These are phyloP conservation scores for Smittia sp. DNA, from an alignment of 2,888 invertebrate species.

Conservation along the genomic window DNA sequence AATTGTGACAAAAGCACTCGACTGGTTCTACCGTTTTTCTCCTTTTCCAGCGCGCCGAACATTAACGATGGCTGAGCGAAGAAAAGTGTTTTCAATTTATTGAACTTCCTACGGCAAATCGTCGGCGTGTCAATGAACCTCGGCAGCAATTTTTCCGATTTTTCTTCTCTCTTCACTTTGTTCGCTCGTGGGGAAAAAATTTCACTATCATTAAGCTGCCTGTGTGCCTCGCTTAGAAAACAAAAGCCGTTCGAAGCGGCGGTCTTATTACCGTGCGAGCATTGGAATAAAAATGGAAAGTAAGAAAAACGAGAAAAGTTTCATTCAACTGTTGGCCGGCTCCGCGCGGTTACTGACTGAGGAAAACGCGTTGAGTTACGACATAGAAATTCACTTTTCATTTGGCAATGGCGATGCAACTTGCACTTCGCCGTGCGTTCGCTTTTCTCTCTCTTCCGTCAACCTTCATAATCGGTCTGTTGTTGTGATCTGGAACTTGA, in stretches of 20 bases:
- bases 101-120: not conserved
- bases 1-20: constrained; percentile 25
- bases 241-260: not conserved
- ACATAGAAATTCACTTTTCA: constrained; percentile 40
- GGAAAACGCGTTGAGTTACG: constrained; percentile 29
- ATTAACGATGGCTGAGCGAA: not conserved
- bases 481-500: too few relatives aligned
- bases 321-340: constrained; percentile 36
- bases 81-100: constrained; percentile 19
- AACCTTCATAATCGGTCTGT: too few relatives aligned
- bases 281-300: constrained; percentile 34
- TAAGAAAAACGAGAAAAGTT: constrained; percentile 32
- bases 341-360: not conserved
- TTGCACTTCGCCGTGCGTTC: constrained; percentile 27
- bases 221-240: constrained; percentile 18
- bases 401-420: constrained; percentile 18
- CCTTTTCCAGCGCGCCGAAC: not conserved
- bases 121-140: not conserved
- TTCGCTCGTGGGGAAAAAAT: constrained; percentile 28
- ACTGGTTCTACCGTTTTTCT: constrained; percentile 25
- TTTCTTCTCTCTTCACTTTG: not conserved
- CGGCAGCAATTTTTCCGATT: not conserved
- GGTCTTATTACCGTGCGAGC: constrained; percentile 1
- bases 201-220: constrained; percentile 40
- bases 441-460: not conserved